phyloP scores from a whole-genome alignment of 2,888 invertebrate genomes.

The Mamestra brassicae region DNA sequence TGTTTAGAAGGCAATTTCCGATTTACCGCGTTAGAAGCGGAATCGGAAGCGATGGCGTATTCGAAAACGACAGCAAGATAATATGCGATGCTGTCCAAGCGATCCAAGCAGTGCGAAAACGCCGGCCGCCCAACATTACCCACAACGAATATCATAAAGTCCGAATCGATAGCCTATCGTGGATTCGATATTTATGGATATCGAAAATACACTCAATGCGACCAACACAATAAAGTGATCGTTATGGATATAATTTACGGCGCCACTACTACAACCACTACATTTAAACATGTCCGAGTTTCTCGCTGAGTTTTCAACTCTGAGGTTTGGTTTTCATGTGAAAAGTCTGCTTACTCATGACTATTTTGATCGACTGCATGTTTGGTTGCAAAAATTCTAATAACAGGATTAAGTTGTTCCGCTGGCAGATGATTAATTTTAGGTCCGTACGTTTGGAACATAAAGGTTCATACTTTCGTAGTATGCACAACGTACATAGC shows the following conservation, averaged over 20 bases:
- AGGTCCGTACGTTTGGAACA: conserved; percentile 34
- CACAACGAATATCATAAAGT: conserved; percentile 67
- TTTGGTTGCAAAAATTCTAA: background rate
- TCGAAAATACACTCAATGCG: conserved; percentile 74
- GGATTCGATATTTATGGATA: conserved; percentile 76
- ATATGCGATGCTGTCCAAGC: conserved; percentile 36
- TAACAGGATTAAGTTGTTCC: conserved; percentile 13
- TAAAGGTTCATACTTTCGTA: conserved; percentile 67
- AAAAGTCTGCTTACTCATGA: background rate
- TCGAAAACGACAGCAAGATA: conserved; percentile 42
- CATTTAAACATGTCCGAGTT: conserved; percentile 30
- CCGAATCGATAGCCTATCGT: conserved; percentile 73
- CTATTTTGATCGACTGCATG: background rate
- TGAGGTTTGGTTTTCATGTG: conserved; percentile 11
- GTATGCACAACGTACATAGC: conserved; percentile 70
- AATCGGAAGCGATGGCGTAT: conserved; percentile 29
- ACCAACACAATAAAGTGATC: conserved; percentile 63
- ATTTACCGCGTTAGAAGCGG: conserved; percentile 15
- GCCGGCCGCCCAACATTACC: conserved; percentile 42
- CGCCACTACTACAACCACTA: conserved; percentile 34
- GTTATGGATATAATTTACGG: conserved; percentile 57
- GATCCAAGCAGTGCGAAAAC: conserved; percentile 47
- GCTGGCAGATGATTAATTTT: conserved; percentile 18
- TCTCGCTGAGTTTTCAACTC: conserved; percentile 12
- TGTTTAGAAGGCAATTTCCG: conserved; percentile 26